A percentile compares a stretch with the other conserved stretches of the same genome.
phyloP scores from a whole-genome alignment of 2,888 invertebrate genomes.

The Dynastes hyllus region DNA sequence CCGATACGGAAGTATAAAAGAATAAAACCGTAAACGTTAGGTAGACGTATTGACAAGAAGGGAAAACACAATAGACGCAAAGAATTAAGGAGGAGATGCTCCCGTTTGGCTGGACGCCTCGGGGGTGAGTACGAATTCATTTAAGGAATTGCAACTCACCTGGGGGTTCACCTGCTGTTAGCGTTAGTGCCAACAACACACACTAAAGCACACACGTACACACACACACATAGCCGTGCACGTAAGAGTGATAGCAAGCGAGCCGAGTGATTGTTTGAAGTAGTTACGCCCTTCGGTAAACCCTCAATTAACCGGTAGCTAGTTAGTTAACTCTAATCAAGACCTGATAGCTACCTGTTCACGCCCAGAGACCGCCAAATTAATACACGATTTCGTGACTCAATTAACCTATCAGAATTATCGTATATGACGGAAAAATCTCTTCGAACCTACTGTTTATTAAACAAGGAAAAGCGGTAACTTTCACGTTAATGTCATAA shows the following conservation, averaged over 20 bases:
- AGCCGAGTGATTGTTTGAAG: constrained; percentile 68
- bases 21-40: constrained; percentile 23
- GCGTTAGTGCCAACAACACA: constrained; percentile 30
- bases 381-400: constrained; percentile 66
- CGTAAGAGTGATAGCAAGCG: constrained; percentile 49
- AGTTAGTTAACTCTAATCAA: constrained; percentile 70
- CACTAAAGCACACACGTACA: not conserved
- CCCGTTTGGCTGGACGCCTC: constrained; percentile 27
- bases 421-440: constrained; percentile 10
- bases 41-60: constrained; percentile 29
- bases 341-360: constrained; percentile 70
- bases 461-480: not conserved
- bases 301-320: constrained; percentile 71
- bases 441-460: not conserved
- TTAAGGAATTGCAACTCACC: constrained; percentile 57
- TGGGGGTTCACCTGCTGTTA: constrained; percentile 53
- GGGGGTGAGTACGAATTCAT: constrained; percentile 56
- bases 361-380: constrained; percentile 67
- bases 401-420: constrained; percentile 59
- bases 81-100: constrained; percentile 37
- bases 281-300: constrained; percentile 69
- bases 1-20: constrained; percentile 16
- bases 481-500: not conserved
- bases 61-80: constrained; percentile 25
- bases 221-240: constrained; percentile 31